Base-by-base conservation (phyloP, 92 coral and sea anemone genomes). In the Paramuricea clavata region DNA sequence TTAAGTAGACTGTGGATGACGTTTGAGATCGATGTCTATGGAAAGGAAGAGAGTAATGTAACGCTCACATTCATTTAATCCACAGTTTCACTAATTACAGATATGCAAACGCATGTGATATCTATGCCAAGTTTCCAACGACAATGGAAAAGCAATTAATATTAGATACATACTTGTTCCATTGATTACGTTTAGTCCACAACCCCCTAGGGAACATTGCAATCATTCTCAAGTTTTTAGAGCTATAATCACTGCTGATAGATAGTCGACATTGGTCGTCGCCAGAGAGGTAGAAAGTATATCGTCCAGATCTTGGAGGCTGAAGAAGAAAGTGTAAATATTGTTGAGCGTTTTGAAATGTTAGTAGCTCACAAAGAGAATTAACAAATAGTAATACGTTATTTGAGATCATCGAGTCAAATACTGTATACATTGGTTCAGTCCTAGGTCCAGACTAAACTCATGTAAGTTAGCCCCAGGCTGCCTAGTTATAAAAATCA, bases 191-290 rank as follows among this genome's bases (percentile, higher is more conserved):
- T 15, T 12, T 12, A 47, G 52, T 54, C 19, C 21, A 16, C 27
- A 54, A 54, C 17, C 62, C 62, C 19, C 17, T 54, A 2, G 16
- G 23, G 26, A 54, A 54, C 62, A 54, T 54, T 2, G 19, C 62
- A 54, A 54, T 54, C 62, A 54, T 54, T 21, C 62, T 19, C 27
- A 54, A 54, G 26, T 54, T 54, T 54, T 23, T 1, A 10, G 62
- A 54, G 27, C 23, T 54, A 54, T 19, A 54, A 54, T 54, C 62
- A 54, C 62, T 54, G 62, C 62, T 54, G 62, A 54, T 54, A 54
- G 62, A 54, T 23, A 54, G 26, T 54, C 62, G 62, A 21, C 62
- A 54, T 54, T 54, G 62, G 8, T 54, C 62, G 17, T 54, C 62
- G 0, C 62, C 62, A 54, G 62, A 19, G 16, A 54, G 62, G 8